phyloP scores from a whole-genome alignment of 1,140 invertebrate species.

The Rhagoletis pomonella region DNA sequence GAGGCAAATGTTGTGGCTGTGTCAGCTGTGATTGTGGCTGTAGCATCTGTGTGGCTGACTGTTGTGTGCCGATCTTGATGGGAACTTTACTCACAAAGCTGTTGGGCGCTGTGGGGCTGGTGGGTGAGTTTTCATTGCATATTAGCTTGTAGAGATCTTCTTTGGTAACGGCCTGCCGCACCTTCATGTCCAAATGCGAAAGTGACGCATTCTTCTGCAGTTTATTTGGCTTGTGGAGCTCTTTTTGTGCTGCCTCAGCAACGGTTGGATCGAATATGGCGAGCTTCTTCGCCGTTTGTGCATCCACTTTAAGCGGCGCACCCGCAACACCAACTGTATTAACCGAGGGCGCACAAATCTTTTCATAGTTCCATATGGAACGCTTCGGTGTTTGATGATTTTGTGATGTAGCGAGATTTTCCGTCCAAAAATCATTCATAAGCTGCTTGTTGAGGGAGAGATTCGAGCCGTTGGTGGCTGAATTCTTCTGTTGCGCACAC shows the following conservation, averaged over 20 bases:
- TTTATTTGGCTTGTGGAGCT: conserved; percentile 68
- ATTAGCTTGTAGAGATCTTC: conserved; percentile 73
- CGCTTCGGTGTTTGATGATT: conserved; percentile 71
- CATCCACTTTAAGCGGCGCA: conserved; percentile 69
- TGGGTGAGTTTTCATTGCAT: conserved; percentile 65
- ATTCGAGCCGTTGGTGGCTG: conserved; percentile 65
- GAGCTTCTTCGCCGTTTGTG: conserved; percentile 70
- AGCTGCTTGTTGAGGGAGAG: conserved; percentile 70
- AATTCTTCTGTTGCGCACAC: conserved; percentile 49
- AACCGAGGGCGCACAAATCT: conserved; percentile 67
- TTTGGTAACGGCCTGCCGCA: conserved; percentile 71
- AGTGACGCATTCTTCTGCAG: conserved; percentile 71
- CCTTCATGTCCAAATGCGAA: conserved; percentile 70
- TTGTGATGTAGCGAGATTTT: conserved; percentile 68
- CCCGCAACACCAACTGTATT: conserved; percentile 63
- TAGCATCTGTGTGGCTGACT: neutral
- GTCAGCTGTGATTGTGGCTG: neutral
- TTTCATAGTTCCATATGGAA: conserved; percentile 73
- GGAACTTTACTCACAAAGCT: conserved; percentile 66
- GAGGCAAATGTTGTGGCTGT: neutral
- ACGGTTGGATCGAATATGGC: conserved; percentile 71
- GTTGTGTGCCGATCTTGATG: conserved; percentile 61
- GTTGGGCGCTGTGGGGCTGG: neutral
- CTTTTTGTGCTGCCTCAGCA: conserved; percentile 68
- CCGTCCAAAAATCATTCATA: conserved; percentile 73